Evolutionary conservation across 2,113 vertebrate species (phyloP), one percentile per base, ranked within the genome.

Genomic region (Alaudala cheleensis): DNA sequence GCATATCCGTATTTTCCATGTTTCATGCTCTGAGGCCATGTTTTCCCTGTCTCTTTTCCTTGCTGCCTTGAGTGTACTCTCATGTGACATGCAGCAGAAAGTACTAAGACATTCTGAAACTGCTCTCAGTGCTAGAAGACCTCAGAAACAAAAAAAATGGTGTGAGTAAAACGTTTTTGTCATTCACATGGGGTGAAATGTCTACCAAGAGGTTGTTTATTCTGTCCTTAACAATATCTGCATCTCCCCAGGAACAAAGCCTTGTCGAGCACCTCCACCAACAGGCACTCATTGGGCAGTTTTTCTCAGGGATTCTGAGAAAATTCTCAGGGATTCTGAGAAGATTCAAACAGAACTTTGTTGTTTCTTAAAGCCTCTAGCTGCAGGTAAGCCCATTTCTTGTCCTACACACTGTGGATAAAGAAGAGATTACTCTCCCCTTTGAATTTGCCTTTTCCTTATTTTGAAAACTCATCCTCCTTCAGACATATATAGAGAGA

Each of bases 271-370:
- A 58, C 40, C 33, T 67, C 42, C 6, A n/a, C 15, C 47, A 45
- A 15, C 19, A 44, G 44, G 26, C 44, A 42, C 45, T 28, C 50
- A n/a, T 70, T 0, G 0, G 69, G 28, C 31, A 53, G 31, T 15
- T 64, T 70, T 83, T 51, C 58, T 54, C 45, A n/a, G 42, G 26
- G 34, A 54, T 86, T 45, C 86, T 49, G 40, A 54, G 50, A 65
- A 24, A 44, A 79, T 76, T 67, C 62, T 56, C 37, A 19, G 42
- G 31, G 39, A 54, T 84, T 42, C 83, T 49, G 51, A 26, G 62
- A 67, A 39, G 62, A 39, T 67, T 81, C 51, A 81, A 57, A 49
- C 10, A 33, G 51, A 50, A 31, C 25, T 65, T 78, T 42, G 9
- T 42, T 70, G 12, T 44, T 61, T 40, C 34, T 70, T 29, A 74